Evolutionary conservation across 2,888 invertebrate genomes (phyloP).

Genomic region (Hydroisotoma schaefferi): DNA sequence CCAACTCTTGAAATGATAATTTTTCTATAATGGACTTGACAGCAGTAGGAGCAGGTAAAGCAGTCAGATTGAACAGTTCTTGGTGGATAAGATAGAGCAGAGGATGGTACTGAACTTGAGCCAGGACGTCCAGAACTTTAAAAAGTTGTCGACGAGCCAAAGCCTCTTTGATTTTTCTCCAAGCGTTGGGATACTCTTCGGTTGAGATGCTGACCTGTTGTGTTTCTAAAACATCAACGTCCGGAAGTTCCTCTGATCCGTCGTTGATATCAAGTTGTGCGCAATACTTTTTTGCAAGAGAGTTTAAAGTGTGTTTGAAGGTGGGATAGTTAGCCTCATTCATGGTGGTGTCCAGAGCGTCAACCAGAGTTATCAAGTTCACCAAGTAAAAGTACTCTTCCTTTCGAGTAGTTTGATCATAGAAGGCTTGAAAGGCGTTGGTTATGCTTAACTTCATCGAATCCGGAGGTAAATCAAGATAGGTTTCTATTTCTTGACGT

Average conservation of each 20-base stretch:
- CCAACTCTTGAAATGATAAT: neutral
- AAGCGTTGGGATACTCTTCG: conserved; percentile 3
- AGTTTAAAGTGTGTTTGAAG: too few species aligned
- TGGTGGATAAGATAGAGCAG: conserved; percentile 8
- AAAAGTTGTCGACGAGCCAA: conserved; percentile 1
- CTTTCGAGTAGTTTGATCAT: neutral
- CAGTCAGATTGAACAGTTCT: conserved; percentile 6
- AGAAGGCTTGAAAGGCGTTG: conserved; percentile 2
- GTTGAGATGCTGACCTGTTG: too few species aligned
- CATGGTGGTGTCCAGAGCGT: neutral
- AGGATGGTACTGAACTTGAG: neutral
- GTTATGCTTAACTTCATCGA: neutral
- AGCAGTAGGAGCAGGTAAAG: neutral
- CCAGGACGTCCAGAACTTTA: conserved; percentile 4
- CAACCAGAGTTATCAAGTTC: neutral
- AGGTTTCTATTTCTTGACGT: neutral
- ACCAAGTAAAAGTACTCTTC: neutral
- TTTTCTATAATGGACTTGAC: conserved; percentile 5
- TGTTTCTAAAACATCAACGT: neutral
- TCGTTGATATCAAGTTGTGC: neutral
- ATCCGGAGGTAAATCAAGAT: neutral
- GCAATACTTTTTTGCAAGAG: neutral
- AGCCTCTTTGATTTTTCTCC: neutral
- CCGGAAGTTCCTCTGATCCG: neutral
- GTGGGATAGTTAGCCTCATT: too few species aligned